Evolutionary conservation across 1,140 invertebrate species (phyloP), one percentile per base, ranked within the genome.

Genomic region (Ostrea edulis): DNA sequence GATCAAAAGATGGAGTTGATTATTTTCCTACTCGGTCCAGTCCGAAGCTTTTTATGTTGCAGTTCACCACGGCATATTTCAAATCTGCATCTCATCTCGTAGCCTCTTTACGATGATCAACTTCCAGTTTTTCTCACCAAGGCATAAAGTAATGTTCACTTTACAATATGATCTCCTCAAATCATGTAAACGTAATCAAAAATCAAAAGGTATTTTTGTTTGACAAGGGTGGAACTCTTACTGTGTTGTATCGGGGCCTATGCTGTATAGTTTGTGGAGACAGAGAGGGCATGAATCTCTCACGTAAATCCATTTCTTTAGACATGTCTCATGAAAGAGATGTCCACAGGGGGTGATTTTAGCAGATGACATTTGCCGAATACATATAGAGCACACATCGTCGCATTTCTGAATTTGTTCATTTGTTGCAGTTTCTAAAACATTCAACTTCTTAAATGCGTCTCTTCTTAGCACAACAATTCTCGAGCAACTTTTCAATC

Each of bases 361-460:
- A 0, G 98, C 93, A 12, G 83, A 90, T n/a, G 86, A 87, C 91
- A 93, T 93, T 20, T 92, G 92, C 20, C 92, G 92, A 94, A 98
- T 99, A 94, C 98, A 99, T 90, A 99, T 99, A 5, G 98, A 97
- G 95, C 98, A 99, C 0, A 99, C 98, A 94, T 99, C 98, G 93
- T 98, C 97, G 82, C 97, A 95, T 2, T 95, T 89, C 92, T 95
- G 93, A 0, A 99, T 93, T 93, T 99, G 97, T 58, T 97, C 96
- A 0, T 94, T 93, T 0, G 96, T 97, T 0, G 98, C 98, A 93
- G 98, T 97, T 0, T 97, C 96, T 44, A 99, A 94, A 0, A 97
- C 97, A 92, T 98, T 97, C 5, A 99, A 98, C 95, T 98, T 99
- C 92, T 98, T 97, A 2, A 98, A 97, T 2, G 98, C 98, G 0